Conservation (phyloP, 1,140 invertebrate genomes). For the Hypsibius dujardini region DNA sequence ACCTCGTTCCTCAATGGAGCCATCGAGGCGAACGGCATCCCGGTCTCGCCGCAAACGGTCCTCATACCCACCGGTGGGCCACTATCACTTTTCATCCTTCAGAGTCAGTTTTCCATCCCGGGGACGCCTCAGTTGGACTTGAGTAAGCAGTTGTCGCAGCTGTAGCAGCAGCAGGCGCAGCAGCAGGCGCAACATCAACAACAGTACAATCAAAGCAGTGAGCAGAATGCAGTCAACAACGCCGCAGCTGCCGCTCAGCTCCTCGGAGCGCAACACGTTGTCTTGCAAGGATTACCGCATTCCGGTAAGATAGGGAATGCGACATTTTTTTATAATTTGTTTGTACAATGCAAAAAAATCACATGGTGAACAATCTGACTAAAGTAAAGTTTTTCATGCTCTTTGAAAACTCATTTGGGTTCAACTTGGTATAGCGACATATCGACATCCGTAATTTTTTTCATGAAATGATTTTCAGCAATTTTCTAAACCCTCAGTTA, state of each 20-base stretch:
- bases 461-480: not conserved
- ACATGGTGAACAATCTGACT: not conserved
- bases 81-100: not conserved
- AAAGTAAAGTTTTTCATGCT: not conserved
- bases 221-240: not conserved
- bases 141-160: constrained; percentile 1
- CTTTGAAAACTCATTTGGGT: not conserved
- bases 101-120: constrained; percentile 8
- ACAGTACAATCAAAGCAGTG: no score
- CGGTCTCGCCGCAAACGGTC: not conserved
- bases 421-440: not conserved
- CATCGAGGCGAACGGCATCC: constrained; percentile 29
- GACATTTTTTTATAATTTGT: not conserved
- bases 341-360: not conserved
- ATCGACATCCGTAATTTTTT: not conserved
- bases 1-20: constrained; percentile 47
- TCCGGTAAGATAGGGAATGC: not conserved
- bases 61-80: not conserved
- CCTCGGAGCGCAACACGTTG: not conserved
- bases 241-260: constrained; percentile 5
- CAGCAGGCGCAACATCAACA: not conserved
- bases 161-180: not conserved
- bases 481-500: no score
- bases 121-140: not conserved
- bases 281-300: not conserved